These are phyloP conservation scores for Lepus oiostolus DNA, from an alignment of 2,797 vertebrate species.

Conservation along the genomic window DNA sequence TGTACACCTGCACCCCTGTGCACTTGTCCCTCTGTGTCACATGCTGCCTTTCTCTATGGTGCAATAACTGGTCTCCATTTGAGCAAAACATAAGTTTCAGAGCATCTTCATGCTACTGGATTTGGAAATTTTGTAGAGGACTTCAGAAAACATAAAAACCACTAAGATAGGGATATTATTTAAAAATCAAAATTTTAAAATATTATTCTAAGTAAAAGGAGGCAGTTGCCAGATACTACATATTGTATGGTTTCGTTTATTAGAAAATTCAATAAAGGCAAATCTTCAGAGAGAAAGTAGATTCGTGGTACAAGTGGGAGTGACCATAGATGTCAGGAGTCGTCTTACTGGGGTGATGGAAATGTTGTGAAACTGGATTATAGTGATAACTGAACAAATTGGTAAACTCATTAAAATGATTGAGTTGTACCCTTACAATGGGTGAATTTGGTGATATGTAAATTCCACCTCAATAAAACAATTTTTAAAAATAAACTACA, in stretches of 20 bases:
- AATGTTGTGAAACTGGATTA: neutral
- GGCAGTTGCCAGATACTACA: neutral
- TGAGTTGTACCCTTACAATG: neutral
- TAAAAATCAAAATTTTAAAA: neutral
- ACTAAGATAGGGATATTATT: neutral
- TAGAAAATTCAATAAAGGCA: neutral
- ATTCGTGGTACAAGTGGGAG: neutral
- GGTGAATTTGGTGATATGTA: neutral
- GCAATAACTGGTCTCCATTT: neutral
- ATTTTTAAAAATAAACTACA: neutral
- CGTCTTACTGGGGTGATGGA: neutral
- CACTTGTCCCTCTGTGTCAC: neutral
- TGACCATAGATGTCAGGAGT: neutral
- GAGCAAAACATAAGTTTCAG: neutral
- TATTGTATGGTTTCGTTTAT: neutral
- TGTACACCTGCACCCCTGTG: neutral
- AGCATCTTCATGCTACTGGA: neutral
- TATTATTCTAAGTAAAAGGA: neutral
- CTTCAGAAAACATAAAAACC: neutral
- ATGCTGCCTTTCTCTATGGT: neutral
- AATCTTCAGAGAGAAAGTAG: neutral
- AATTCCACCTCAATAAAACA: neutral
- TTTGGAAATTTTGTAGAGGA: conserved; percentile 40
- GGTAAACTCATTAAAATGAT: neutral
- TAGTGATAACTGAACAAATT: neutral